phyloP scores from a whole-genome alignment of 2,113 vertebrate species.

The Ictalurus punctatus region DNA sequence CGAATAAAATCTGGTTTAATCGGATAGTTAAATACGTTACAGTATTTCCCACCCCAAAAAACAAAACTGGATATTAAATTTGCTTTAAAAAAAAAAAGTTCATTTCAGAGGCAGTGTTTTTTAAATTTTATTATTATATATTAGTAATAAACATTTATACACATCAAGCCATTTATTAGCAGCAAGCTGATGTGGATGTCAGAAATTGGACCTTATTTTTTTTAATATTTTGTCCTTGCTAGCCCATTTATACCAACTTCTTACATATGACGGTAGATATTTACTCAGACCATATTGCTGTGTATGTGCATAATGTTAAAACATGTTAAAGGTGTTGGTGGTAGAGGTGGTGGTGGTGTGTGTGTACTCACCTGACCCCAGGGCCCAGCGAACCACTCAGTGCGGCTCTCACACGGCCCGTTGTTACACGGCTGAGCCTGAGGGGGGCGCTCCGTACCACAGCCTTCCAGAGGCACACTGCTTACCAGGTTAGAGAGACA shows the following conservation, averaged over 20 bases:
- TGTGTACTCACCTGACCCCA: conserved; percentile 86
- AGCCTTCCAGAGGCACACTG: conserved; percentile 90
- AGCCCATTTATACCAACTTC: background rate
- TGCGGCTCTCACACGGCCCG: conserved; percentile 84
- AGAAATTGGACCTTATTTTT: background rate
- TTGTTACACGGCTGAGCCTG: conserved; percentile 82
- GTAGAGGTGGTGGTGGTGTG: background rate
- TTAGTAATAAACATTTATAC: background rate
- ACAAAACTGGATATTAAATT: background rate
- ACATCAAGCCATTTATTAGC: background rate
- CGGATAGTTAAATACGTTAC: background rate
- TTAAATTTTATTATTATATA: too few relatives aligned
- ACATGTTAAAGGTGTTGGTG: background rate
- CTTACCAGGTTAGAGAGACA: conserved; percentile 89
- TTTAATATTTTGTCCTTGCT: background rate
- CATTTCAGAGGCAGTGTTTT: too few relatives aligned
- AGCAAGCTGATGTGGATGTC: background rate
- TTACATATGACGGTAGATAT: background rate
- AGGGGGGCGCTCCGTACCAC: conserved; percentile 80
- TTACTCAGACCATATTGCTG: background rate
- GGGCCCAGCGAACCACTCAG: conserved; percentile 90
- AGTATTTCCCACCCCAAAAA: background rate
- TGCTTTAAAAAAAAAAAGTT: background rate
- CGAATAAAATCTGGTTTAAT: background rate
- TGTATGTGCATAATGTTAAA: background rate